phyloP scores from a whole-genome alignment of 2,888 invertebrate genomes.

The Dryadula phaetusa region DNA sequence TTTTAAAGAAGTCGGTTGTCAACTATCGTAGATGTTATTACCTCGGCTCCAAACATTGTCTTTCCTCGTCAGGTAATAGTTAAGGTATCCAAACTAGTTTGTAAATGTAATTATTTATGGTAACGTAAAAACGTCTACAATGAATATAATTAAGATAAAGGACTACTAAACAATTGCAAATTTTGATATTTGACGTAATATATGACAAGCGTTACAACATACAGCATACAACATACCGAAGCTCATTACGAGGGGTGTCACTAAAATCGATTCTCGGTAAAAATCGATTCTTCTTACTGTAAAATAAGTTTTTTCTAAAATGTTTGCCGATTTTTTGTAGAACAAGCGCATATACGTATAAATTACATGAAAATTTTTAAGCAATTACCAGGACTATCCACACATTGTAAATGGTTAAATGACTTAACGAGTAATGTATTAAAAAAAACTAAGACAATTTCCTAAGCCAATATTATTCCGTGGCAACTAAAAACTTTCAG shows the following conservation, averaged over 20 bases:
- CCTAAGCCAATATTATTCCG: too few species aligned
- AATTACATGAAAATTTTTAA: too few species aligned
- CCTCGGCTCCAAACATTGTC: slow-evolving; percentile 40
- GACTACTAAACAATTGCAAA: slow-evolving; percentile 1
- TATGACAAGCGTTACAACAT: not conserved
- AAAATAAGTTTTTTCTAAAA: too few species aligned
- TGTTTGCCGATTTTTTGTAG: too few species aligned
- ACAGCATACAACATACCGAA: not conserved
- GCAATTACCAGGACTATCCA: too few species aligned
- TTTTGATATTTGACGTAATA: slow-evolving; percentile 1
- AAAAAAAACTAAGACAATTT: too few species aligned
- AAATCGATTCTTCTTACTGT: not conserved
- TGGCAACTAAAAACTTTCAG: too few species aligned
- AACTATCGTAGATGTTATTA: slow-evolving; percentile 16
- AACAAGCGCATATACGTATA: too few species aligned
- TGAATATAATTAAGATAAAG: not conserved
- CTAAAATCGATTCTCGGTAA: not conserved
- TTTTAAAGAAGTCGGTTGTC: not conserved
- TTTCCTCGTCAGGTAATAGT: not conserved
- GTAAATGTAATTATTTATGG: not conserved
- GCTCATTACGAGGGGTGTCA: not conserved
- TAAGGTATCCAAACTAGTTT: not conserved
- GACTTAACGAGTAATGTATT: too few species aligned
- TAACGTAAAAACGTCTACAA: not conserved
- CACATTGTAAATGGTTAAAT: too few species aligned